Base-by-base conservation (phyloP, 2,888 invertebrate species). In the Plagiodera versicolora region DNA sequence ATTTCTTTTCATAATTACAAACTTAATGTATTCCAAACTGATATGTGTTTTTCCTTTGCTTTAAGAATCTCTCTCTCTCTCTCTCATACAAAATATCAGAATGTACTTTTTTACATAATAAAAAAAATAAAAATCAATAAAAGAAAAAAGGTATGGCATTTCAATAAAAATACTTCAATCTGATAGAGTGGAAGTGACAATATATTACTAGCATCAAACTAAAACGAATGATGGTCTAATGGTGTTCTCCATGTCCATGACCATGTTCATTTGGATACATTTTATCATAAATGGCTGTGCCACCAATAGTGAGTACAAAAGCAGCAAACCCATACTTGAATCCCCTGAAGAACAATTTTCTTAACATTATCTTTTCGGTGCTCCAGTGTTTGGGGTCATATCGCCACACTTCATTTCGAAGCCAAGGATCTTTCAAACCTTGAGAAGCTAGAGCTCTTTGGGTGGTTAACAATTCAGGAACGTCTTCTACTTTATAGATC, bases 351-450 rank as follows among this genome's bases (percentile, higher is more conserved):
- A 90, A 79, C 10, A 84, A 75, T 1, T 72, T 73, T 11, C 75
- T 73, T 0, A 72, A 72, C 14, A 75, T 73, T 0, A 83, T 71
- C 8, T 87, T 83, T 17, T 79, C 80, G 0, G 85, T 87, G 14
- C 87, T 87, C 68, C 85, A 88, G 14, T 78, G 72, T 51, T 85
- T 86, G 1, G 81, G 81, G 71, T 89, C 80, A 74, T 86, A 93
- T 20, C 91, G 83, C 94, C 94, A 94, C 0, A 89, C 91, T 80
- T 94, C 90, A 78, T 94, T 95, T 74, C 94, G 88, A 53, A 93
- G 81, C 95, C 95, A 95, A 0, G 95, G 95, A 79, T 95, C 94
- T 63, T 85, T 86, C 1, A 95, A 79, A 3, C 94, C 94, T 73
- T 87, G 85, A 39, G 85, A 80, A 0, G 86, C 88, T 14, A 95